Evolutionary conservation across 2,797 vertebrate genomes (phyloP).

Genomic region (Microhierax caerulescens): DNA sequence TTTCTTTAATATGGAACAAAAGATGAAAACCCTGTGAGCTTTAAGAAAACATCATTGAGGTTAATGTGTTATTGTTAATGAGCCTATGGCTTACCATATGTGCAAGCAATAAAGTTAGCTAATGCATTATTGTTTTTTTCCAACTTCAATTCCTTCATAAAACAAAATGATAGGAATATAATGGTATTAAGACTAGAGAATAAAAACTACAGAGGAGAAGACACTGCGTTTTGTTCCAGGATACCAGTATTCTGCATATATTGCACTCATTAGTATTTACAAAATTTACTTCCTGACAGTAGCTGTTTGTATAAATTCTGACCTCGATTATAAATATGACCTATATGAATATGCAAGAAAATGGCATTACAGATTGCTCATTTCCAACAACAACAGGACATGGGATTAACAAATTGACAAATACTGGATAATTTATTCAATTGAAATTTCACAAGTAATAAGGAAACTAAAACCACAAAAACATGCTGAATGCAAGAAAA

Average conservation of each 20-base stretch:
- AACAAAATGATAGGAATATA: neutral
- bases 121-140: neutral
- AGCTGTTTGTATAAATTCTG: slow-evolving; percentile 21
- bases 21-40: slow-evolving; percentile 26
- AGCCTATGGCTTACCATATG: slow-evolving; percentile 14
- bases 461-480: slow-evolving; percentile 1
- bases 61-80: slow-evolving; percentile 28
- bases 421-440: slow-evolving; percentile 10
- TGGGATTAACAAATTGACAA: slow-evolving; percentile 15
- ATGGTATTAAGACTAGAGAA: neutral
- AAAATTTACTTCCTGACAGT: neutral
- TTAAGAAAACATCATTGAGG: slow-evolving; percentile 22
- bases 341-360: slow-evolving; percentile 18
- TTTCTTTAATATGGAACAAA: neutral
- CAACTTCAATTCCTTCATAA: neutral
- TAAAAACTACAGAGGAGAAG: neutral
- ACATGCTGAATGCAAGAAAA: neutral
- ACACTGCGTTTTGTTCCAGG: neutral
- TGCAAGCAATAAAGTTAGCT: neutral
- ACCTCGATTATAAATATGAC: slow-evolving; percentile 4
- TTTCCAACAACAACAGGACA: slow-evolving; percentile 8
- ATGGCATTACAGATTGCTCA: neutral
- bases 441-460: slow-evolving; percentile 9
- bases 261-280: neutral
- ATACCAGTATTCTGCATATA: neutral